A percentile compares a stretch with the other conserved stretches of the same genome.
These are phyloP conservation scores for Zootoca vivipara DNA, from an alignment of 2,113 vertebrate genomes.

Conservation along the genomic window DNA sequence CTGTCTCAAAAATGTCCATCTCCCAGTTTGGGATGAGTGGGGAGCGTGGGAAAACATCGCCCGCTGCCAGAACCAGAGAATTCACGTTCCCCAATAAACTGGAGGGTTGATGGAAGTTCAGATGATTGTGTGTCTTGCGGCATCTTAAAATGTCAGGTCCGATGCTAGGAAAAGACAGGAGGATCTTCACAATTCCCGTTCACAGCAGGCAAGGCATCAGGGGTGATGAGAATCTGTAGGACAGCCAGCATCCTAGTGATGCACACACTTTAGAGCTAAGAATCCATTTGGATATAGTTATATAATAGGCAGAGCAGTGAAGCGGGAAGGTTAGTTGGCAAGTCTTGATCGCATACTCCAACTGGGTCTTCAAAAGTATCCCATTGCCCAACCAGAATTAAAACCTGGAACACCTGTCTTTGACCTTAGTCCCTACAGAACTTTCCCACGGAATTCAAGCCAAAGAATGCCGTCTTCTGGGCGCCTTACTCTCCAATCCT, in stretches of 20 bases:
- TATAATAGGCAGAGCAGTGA: background rate
- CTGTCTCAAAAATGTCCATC: slow-evolving; percentile 7
- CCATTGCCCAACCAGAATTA: background rate
- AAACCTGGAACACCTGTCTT: background rate
- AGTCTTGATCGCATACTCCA: background rate
- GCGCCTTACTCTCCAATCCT: background rate
- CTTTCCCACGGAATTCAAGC: background rate
- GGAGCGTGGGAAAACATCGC: background rate
- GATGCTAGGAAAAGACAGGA: background rate
- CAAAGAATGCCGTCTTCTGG: background rate
- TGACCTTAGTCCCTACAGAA: background rate
- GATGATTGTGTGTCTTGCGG: background rate
- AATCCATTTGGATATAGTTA: background rate
- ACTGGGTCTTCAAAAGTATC: background rate
- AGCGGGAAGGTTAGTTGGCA: background rate
- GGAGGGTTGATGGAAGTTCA: background rate
- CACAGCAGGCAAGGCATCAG: background rate
- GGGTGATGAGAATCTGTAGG: background rate
- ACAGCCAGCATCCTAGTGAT: background rate
- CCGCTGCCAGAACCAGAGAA: background rate
- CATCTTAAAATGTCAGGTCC: background rate
- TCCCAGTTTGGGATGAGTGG: background rate
- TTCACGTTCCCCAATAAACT: background rate
- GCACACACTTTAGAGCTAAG: background rate
- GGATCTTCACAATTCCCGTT: background rate